A percentile compares a stretch with the other conserved stretches of the same genome.
Conservation (phyloP, 2,888 invertebrate genomes). For the Watsonalla cultraria region DNA sequence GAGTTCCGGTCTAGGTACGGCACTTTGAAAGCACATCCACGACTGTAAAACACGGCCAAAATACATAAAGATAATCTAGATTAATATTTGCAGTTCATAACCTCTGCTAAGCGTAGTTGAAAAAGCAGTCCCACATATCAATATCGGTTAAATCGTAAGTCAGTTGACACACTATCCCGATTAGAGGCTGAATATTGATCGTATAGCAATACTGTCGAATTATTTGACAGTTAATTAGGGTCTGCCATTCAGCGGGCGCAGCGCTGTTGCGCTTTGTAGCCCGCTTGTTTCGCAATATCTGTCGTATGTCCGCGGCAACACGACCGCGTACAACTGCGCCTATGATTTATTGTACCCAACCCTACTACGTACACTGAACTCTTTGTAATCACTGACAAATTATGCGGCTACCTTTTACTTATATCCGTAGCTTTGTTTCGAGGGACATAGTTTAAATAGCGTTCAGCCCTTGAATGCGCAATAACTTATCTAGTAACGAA, state of each 20-base stretch:
- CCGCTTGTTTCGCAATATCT: conserved; percentile 61
- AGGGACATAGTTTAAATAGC: conserved; percentile 28
- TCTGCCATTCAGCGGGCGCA: conserved; percentile 53
- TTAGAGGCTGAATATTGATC: conserved; percentile 32
- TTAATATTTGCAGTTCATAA: not conserved
- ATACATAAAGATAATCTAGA: conserved; percentile 1
- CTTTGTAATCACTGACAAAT: conserved; percentile 70
- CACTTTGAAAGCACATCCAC: not conserved
- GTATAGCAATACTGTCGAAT: conserved; percentile 59
- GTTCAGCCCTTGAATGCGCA: conserved; percentile 12
- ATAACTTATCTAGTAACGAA: conserved; percentile 1
- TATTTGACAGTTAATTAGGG: conserved; percentile 74
- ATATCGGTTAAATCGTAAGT: conserved; percentile 19
- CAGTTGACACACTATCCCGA: conserved; percentile 17
- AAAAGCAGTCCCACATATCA: conserved; percentile 10
- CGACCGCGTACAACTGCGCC: conserved; percentile 45
- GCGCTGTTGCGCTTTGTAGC: conserved; percentile 51
- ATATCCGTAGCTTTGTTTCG: conserved; percentile 40
- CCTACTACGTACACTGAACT: conserved; percentile 49
- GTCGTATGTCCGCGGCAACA: conserved; percentile 43
- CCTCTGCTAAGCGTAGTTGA: conserved; percentile 2
- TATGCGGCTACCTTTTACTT: conserved; percentile 59
- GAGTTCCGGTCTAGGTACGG: not conserved
- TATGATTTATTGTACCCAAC: conserved; percentile 60
- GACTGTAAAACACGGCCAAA: conserved; percentile 2